Evolutionary conservation across 2,113 vertebrate species (phyloP).

Genomic region (Gila orcuttii): DNA sequence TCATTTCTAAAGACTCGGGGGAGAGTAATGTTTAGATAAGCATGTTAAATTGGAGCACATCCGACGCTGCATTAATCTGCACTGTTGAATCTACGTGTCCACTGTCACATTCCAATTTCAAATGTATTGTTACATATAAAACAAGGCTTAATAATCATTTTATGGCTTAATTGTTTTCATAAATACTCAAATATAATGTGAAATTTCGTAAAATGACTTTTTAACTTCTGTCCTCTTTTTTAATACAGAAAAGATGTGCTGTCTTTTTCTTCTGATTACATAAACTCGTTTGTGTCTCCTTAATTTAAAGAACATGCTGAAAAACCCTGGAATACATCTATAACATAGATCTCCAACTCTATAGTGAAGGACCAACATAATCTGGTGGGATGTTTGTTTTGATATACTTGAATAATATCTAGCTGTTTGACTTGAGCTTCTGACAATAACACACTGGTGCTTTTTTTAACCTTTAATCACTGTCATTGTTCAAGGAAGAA

Average conservation of each 20-base stretch:
- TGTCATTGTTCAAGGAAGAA: neutral
- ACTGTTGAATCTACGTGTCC: too few relatives aligned
- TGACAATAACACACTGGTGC: neutral
- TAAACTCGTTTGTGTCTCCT: neutral
- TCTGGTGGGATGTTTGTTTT: neutral
- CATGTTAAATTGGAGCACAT: neutral
- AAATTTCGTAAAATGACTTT: neutral
- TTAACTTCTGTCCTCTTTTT: neutral
- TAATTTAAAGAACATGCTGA: neutral
- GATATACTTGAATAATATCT: neutral
- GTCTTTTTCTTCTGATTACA: neutral
- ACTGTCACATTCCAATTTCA: neutral
- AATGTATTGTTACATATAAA: neutral
- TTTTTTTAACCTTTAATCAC: neutral
- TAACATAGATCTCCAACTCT: neutral
- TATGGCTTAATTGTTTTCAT: neutral
- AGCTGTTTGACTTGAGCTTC: neutral
- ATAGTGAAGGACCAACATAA: neutral
- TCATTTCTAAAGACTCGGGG: constrained; percentile 9
- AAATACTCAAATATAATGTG: neutral
- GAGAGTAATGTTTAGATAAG: constrained; percentile 23
- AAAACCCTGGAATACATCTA: neutral
- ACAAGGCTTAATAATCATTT: neutral
- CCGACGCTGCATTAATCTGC: neutral
- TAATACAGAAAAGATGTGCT: neutral